Base-by-base conservation (phyloP, 1,140 invertebrate species). In the Thaumetopoea pityocampa region DNA sequence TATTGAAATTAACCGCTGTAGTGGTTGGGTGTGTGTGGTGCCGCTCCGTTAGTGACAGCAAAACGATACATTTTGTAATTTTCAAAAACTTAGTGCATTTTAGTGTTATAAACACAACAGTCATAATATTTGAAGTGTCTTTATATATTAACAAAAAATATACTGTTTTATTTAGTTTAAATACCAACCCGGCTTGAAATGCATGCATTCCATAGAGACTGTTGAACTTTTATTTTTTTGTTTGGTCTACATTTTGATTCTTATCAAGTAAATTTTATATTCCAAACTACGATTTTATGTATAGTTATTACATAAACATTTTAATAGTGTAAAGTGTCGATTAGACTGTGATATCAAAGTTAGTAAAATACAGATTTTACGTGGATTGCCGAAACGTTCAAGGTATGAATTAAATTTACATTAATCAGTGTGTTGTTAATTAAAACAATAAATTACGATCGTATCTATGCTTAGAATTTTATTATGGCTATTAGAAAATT, bases 181-280 rank as follows among this genome's bases (percentile, higher is more conserved):
- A 45, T 43, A 32, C 51, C 41, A 33, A 59, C 50, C 58, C 49
- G 51, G 63, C 55, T 78, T 67, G 64, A 79, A 79, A 79, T 74
- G 71, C 67, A 70, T 68, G 73, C 78, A 82, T 82, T 82, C 78
- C 78, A 68, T 34, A 50, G 66, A 77, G 78, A 72, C 67, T 82
- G 64, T 82, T 82, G 78, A 82, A 82, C 78, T 77, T 79, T 53
- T 63, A 45, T 47, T 46, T 74, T 76, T 76, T 72, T 57, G 44
- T 70, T 68, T 49, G 51, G 60, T 73, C 60, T 64, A 59, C 65
- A 59, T 78, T 82, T 82, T 67, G 63, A 72, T 69, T 67, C 60
- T 58, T 68, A 65, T 71, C 48, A 60, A 60, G 58, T 59, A 69
- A 61, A 52, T 61, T 70, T 61, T 67, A 58, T 53, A 36, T 30